A percentile compares a stretch with the other conserved stretches of the same genome.
Evolutionary conservation across 2,113 vertebrate species (phyloP).

Genomic region (Papio anubis): DNA sequence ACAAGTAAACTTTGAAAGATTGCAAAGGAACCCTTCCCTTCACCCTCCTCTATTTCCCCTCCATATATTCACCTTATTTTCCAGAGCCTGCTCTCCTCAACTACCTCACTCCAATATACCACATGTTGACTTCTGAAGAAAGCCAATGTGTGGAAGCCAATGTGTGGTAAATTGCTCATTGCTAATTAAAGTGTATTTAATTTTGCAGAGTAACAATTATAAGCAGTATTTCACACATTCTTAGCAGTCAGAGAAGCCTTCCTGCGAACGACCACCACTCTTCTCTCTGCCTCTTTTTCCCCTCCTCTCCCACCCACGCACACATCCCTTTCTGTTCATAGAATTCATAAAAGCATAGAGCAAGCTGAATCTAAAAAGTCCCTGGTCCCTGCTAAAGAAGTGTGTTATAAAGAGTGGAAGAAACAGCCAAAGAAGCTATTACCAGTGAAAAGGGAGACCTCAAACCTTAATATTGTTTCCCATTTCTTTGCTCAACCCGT

Average conservation of each 20-base stretch:
- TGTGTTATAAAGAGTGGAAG: not conserved
- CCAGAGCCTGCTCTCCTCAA: not conserved
- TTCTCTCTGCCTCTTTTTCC: not conserved
- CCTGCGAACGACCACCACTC: not conserved
- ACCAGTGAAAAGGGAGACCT: not conserved
- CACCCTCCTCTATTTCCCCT: not conserved
- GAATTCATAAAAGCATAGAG: not conserved
- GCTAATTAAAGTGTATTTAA: too few relatives aligned
- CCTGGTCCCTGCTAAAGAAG: fast-evolving
- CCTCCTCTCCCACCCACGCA: too few relatives aligned
- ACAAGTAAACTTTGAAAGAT: not conserved
- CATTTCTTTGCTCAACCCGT: not conserved
- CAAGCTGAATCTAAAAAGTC: not conserved
- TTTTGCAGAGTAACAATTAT: too few relatives aligned
- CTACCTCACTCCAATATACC: not conserved
- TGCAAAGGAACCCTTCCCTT: not conserved
- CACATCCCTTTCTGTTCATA: not conserved
- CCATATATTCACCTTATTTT: not conserved
- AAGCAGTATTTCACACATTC: too few relatives aligned
- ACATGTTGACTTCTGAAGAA: not conserved
- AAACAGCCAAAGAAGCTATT: not conserved
- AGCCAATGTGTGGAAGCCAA: too few relatives aligned
- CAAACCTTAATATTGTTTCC: not conserved
- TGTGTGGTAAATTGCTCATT: too few relatives aligned
- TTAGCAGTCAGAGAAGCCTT: too few relatives aligned